phyloP scores from a whole-genome alignment of 2,113 vertebrate genomes.

The Sturnira hondurensis region DNA sequence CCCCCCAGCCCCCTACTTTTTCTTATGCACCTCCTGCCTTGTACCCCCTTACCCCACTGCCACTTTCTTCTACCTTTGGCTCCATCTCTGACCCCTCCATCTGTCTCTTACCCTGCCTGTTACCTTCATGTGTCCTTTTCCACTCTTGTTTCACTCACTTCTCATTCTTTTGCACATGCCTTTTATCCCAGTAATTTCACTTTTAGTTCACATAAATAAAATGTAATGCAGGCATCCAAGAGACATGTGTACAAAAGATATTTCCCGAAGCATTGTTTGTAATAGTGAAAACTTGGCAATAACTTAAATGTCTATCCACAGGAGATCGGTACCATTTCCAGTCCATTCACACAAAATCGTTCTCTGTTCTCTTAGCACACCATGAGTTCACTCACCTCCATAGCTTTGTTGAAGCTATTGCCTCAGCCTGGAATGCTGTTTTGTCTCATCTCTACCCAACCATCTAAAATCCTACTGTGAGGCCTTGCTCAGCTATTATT shows the following conservation, averaged over 20 bases:
- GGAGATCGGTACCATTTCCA: neutral
- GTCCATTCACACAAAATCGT: neutral
- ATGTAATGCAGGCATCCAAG: neutral
- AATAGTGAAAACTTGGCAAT: neutral
- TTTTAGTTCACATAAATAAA: slow-evolving; percentile 24
- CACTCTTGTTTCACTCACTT: neutral
- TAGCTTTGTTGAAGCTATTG: neutral
- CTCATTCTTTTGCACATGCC: neutral
- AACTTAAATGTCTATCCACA: neutral
- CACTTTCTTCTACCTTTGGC: neutral
- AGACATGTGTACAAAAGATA: slow-evolving; percentile 14
- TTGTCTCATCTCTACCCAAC: neutral
- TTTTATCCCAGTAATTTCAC: slow-evolving; percentile 18
- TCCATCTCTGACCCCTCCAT: neutral
- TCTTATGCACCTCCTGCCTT: neutral
- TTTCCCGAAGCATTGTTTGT: neutral
- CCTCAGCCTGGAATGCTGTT: neutral
- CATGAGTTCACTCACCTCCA: neutral
- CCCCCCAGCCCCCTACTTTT: neutral
- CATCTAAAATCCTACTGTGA: neutral
- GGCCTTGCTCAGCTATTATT: neutral
- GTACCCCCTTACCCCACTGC: neutral
- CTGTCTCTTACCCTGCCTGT: neutral
- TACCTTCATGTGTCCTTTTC: neutral
- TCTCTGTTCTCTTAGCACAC: neutral